phyloP scores from a whole-genome alignment of 2,113 vertebrate species.

The Tringa solitaria region DNA sequence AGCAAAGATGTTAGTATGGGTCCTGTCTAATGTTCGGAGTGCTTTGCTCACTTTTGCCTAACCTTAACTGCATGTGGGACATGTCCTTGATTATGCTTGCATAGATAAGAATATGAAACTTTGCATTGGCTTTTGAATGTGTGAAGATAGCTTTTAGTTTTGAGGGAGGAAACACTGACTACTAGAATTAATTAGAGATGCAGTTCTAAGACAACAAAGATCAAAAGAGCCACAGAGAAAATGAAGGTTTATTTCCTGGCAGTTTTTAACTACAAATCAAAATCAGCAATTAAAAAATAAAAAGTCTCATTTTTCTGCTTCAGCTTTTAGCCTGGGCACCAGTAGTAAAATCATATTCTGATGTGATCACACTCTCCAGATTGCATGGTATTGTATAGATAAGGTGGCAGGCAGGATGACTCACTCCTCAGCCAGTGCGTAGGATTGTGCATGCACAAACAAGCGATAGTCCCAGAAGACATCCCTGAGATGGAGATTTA shows the following conservation, averaged over 20 bases:
- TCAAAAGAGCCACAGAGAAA: not conserved
- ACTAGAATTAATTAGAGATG: not conserved
- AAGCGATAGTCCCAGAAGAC: not conserved
- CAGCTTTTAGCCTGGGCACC: not conserved
- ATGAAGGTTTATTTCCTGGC: not conserved
- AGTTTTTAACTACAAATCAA: not conserved
- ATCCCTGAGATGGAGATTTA: not conserved
- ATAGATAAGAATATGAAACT: not conserved
- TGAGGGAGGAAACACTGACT: not conserved
- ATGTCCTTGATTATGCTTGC: not conserved
- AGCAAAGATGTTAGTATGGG: not conserved
- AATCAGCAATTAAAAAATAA: not conserved
- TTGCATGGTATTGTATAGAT: not conserved
- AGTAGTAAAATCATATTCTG: not conserved
- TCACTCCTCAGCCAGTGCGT: constrained; percentile 40
- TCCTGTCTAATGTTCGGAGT: not conserved
- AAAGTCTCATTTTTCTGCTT: not conserved
- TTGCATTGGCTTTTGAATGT: not conserved
- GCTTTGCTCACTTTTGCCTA: not conserved
- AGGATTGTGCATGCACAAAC: constrained; percentile 32
- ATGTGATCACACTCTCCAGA: not conserved
- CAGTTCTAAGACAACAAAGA: not conserved
- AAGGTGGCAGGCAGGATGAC: constrained; percentile 37
- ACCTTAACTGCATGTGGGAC: not conserved
- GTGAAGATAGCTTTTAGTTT: not conserved